phyloP scores from a whole-genome alignment of 2,113 vertebrate genomes.

The Euleptes europaea region DNA sequence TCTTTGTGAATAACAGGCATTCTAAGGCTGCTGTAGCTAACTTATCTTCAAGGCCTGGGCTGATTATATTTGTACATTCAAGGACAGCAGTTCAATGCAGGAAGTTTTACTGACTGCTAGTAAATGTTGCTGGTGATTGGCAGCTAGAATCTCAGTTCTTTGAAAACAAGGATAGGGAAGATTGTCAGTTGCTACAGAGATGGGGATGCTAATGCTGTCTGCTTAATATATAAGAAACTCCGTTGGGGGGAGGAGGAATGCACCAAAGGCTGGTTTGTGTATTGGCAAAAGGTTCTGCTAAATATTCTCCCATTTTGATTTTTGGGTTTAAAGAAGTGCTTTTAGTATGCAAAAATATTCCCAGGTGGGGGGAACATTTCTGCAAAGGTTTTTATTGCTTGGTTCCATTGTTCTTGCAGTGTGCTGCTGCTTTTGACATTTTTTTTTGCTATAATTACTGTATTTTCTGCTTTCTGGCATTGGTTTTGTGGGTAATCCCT shows the following conservation, averaged over 20 bases:
- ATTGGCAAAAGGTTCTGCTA: neutral
- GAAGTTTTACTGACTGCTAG: neutral
- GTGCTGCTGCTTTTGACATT: neutral
- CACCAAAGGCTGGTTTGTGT: neutral
- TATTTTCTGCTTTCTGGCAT: too few species aligned
- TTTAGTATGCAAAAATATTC: neutral
- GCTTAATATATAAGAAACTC: neutral
- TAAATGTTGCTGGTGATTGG: neutral
- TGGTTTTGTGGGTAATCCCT: too few species aligned
- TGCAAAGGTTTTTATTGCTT: neutral
- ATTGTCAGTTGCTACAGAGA: neutral
- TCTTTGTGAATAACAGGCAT: constrained; percentile 1
- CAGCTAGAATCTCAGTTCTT: neutral
- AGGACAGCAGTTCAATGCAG: neutral
- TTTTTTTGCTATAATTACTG: too few species aligned
- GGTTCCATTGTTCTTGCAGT: too few species aligned
- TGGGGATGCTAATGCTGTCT: neutral
- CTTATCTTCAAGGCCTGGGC: neutral
- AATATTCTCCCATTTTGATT: neutral
- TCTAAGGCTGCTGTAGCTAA: neutral
- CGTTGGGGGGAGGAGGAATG: too few species aligned
- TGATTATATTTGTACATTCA: constrained; percentile 1
- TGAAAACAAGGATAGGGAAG: neutral
- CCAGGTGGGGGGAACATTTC: neutral
- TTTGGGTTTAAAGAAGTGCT: too few species aligned